Conservation (phyloP, 1,140 invertebrate genomes). For the Halotydeus destructor region DNA sequence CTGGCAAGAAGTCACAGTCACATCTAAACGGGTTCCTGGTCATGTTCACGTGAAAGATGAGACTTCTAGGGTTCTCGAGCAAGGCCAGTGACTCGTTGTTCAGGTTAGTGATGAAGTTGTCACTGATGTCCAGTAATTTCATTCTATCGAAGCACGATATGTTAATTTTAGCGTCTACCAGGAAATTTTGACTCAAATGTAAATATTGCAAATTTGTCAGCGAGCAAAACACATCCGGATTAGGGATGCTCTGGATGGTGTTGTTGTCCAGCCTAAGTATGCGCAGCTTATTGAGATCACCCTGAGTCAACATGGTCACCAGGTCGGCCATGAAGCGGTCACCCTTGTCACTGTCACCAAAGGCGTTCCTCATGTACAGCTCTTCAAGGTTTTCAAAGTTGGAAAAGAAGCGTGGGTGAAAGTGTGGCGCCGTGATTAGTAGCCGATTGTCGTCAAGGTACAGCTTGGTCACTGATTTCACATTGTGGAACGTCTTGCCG, state of each 20-base stretch:
- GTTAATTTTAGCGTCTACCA: slow-evolving; percentile 37
- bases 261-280: slow-evolving; percentile 58
- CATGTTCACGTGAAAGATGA: slow-evolving; percentile 37
- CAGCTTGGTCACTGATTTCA: slow-evolving; percentile 42
- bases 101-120: slow-evolving; percentile 41
- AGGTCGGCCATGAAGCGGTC: slow-evolving; percentile 25
- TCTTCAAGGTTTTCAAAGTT: slow-evolving; percentile 49
- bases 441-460: slow-evolving; percentile 52
- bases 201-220: slow-evolving; percentile 41
- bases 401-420: slow-evolving; percentile 49
- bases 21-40: slow-evolving; percentile 43
- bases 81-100: slow-evolving; percentile 32
- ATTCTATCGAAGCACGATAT: slow-evolving; percentile 41
- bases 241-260: slow-evolving; percentile 40
- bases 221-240: slow-evolving; percentile 44
- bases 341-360: slow-evolving; percentile 26
- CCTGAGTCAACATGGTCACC: slow-evolving; percentile 45
- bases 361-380: slow-evolving; percentile 50
- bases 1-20: slow-evolving; percentile 36
- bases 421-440: slow-evolving; percentile 34
- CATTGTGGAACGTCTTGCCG: slow-evolving; percentile 53
- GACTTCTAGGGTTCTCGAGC: slow-evolving; percentile 31
- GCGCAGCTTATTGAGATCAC: slow-evolving; percentile 38
- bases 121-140: slow-evolving; percentile 42
- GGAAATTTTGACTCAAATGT: slow-evolving; percentile 41